Evolutionary conservation across 2,888 invertebrate genomes (phyloP).

Genomic region (Caenorhabditis sp.): DNA sequence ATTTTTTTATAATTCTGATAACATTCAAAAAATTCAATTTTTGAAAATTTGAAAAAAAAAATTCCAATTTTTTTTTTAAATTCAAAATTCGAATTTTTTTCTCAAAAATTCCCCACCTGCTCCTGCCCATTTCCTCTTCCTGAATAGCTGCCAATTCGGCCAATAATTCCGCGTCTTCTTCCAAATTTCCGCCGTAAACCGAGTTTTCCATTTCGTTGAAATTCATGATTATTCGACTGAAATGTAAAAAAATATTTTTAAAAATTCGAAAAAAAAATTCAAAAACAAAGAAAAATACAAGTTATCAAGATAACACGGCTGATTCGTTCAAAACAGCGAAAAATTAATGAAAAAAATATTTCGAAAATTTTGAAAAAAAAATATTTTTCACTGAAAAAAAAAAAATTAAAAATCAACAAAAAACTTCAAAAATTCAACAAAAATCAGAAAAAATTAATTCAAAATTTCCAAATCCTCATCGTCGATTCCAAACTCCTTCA

Average conservation of each 20-base stretch:
- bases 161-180: slow-evolving; percentile 73
- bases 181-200: slow-evolving; percentile 69
- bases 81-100: no score
- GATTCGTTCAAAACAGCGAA: slow-evolving; percentile 11
- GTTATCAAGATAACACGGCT: no score
- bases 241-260: no score
- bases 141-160: slow-evolving; percentile 74
- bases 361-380: slow-evolving; percentile 9
- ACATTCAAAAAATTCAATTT: no score
- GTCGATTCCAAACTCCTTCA: slow-evolving; percentile 67
- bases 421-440: not conserved
- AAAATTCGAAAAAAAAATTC: no score
- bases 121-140: slow-evolving; percentile 56
- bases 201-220: slow-evolving; percentile 68
- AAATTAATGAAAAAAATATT: slow-evolving; percentile 7
- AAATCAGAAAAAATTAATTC: no score
- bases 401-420: slow-evolving; percentile 6
- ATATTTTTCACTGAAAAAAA: no score
- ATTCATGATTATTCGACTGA: slow-evolving; percentile 57
- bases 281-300: no score
- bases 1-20: no score
- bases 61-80: no score
- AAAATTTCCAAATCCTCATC: slow-evolving; percentile 42
- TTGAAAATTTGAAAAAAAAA: no score
- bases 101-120: no score